Conservation (phyloP, 92 coral and sea anemone genomes). For the Epizoanthus scotinus region DNA sequence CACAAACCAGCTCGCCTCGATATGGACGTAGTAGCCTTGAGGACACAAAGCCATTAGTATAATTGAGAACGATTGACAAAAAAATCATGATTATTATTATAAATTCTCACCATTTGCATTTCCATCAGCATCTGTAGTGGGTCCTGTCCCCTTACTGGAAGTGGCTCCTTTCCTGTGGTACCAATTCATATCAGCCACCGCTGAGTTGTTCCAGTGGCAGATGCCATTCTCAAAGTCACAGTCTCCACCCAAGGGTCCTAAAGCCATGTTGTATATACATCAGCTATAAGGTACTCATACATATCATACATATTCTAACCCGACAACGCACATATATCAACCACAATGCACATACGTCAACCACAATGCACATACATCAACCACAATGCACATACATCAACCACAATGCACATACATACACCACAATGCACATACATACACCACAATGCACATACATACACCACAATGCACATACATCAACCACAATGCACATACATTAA, state of each 20-base stretch:
- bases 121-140: constrained; percentile 78
- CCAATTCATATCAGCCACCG: constrained; percentile 93
- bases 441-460: constrained; percentile 15
- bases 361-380: constrained; percentile 17
- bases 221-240: constrained; percentile 85
- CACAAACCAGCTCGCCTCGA: constrained; percentile 81
- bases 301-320: constrained; percentile 18
- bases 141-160: constrained; percentile 75
- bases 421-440: constrained; percentile 37
- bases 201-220: constrained; percentile 90
- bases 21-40: constrained; percentile 86
- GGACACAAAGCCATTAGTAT: not conserved
- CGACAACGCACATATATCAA: constrained; percentile 34
- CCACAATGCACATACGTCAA: not conserved
- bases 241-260: constrained; percentile 70
- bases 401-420: constrained; percentile 28
- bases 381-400: constrained; percentile 33
- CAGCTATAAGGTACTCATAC: not conserved
- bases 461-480: too few relatives aligned
- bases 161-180: constrained; percentile 76
- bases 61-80: too few relatives aligned
- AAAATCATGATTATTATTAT: not conserved
- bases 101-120: constrained; percentile 59
- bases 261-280: constrained; percentile 9
- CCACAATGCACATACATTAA: too few relatives aligned